Evolutionary conservation across 2,113 vertebrate species (phyloP), one percentile per base, ranked within the genome.

Genomic region (Nibea albiflora): DNA sequence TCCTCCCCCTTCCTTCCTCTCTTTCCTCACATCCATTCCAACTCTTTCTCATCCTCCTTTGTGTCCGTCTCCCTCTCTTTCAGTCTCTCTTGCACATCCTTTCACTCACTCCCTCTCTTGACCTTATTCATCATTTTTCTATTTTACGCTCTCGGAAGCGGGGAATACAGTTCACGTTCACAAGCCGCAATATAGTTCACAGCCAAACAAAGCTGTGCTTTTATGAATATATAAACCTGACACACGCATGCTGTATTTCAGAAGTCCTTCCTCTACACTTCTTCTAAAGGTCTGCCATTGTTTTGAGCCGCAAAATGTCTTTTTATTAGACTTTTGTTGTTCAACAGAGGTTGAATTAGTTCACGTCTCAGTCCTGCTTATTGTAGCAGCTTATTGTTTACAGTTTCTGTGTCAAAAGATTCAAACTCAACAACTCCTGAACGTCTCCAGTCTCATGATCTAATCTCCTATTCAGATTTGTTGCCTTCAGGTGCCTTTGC

Each of bases 381-480:
- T 12, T 3, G 9, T 24, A n/a, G n/a, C 5, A 6, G n/a, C n/a
- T n/a, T n/a, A 63, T 14, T 31, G 46, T 62, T 68, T 54, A 53
- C 60, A 31, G 49, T 42, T 57, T 50, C 5, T n/a, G 19, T 50
- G 39, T 12, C 22, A 39, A 71, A 52, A 50, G 58, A 72, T 50
- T 80, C 19, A 20, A 66, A 53, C 60, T 26, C 11, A 4, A 9
- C 9, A 68, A 74, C 60, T n/a, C n/a, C 70, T 54, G 57, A 54
- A 17, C 7, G 26, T 66, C 68, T 22, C 4, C 12, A 77, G 69
- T 67, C n/a, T 22, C 56, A 8, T 26, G 46, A 60, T 81, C 44
- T 84, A 78, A 89, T 81, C 70, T 78, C 44, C 31, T 49, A 46
- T 84, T 78, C 78, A 84, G 70, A 69, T 60, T 70, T 54, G 77